Evolutionary conservation across 1,140 invertebrate genomes (phyloP).

Genomic region (Oryctes rhinoceros): DNA sequence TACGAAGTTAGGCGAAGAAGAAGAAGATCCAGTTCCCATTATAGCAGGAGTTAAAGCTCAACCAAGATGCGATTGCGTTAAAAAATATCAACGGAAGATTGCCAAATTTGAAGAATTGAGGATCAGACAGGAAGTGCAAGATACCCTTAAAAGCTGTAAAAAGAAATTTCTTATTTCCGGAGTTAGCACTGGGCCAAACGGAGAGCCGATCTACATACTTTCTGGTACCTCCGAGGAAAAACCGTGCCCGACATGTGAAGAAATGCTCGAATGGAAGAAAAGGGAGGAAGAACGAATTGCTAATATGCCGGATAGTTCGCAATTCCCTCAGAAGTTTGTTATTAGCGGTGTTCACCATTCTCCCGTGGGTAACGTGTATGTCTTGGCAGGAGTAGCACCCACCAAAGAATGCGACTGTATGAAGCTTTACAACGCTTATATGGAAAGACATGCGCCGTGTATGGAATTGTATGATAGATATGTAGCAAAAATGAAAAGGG

Average conservation of each 20-base stretch:
- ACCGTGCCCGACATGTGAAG: conserved; percentile 40
- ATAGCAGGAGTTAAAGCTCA: conserved; percentile 15
- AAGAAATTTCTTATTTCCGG: conserved; percentile 51
- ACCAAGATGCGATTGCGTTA: conserved; percentile 46
- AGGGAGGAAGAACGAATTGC: conserved; percentile 40
- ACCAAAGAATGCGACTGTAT: conserved; percentile 52
- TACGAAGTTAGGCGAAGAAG: conserved; percentile 6
- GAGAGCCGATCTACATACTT: conserved; percentile 47
- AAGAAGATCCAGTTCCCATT: conserved; percentile 24
- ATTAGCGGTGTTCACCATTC: conserved; percentile 54
- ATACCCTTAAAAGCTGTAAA: conserved; percentile 45
- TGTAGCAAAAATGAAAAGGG: conserved; percentile 48
- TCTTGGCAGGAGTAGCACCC: conserved; percentile 48
- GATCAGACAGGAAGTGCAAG: conserved; percentile 43
- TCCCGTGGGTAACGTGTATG: conserved; percentile 53
- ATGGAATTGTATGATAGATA: conserved; percentile 49
- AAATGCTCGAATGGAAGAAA: conserved; percentile 19
- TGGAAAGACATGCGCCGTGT: conserved; percentile 49
- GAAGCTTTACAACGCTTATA: conserved; percentile 49
- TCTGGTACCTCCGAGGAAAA: conserved; percentile 38
- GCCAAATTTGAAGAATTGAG: conserved; percentile 45
- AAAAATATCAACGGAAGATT: conserved; percentile 45
- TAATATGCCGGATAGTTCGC: conserved; percentile 36
- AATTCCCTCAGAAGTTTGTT: neutral
- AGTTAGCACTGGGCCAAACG: conserved; percentile 44